Conservation (phyloP, 2,797 vertebrate genomes). For the Mus spretus region DNA sequence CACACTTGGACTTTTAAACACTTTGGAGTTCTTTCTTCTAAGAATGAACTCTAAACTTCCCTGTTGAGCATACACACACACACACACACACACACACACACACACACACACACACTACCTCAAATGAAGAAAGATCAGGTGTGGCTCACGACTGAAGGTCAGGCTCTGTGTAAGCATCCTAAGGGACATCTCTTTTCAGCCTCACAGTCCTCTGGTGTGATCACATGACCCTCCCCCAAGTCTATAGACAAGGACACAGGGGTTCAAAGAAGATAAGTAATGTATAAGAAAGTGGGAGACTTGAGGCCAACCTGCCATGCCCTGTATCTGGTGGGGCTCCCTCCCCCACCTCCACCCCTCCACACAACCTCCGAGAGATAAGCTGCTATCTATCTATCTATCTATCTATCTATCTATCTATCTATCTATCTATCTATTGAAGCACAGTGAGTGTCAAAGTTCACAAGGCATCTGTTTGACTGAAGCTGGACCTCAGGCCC, state of each 20-base stretch:
- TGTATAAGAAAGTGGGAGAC: not conserved
- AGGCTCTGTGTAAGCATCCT: not conserved
- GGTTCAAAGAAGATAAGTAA: not conserved
- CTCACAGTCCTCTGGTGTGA: not conserved
- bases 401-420: too few species aligned
- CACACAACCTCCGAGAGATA: not conserved
- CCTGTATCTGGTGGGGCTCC: not conserved
- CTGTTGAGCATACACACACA: not conserved
- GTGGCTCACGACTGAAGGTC: not conserved
- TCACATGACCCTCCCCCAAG: not conserved
- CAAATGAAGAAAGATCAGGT: not conserved
- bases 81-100: too few species aligned
- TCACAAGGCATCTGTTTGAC: not conserved
- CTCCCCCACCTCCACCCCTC: too few species aligned
- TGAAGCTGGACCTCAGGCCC: not conserved
- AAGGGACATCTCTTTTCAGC: not conserved
- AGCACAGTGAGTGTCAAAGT: not conserved
- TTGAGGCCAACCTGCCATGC: not conserved
- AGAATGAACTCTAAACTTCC: not conserved
- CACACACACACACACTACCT: too few species aligned
- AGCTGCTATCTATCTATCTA: not conserved
- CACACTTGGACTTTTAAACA: not conserved
- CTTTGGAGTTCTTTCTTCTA: not conserved
- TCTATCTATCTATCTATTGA: not conserved
- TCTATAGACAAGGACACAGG: not conserved